Evolutionary conservation across 2,797 vertebrate genomes (phyloP).

Genomic region (Poliocrania exsul): DNA sequence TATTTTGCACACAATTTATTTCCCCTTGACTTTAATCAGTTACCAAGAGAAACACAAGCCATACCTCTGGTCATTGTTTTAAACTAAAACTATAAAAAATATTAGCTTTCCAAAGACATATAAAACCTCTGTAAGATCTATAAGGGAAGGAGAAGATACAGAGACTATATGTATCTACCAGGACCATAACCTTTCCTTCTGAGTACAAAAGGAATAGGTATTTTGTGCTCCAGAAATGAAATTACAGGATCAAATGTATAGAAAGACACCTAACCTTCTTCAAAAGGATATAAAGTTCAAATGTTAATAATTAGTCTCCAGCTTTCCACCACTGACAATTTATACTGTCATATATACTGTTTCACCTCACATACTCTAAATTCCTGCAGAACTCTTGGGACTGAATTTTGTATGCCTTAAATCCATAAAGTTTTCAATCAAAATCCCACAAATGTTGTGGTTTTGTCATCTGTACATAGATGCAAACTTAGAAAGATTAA

Average conservation of each 20-base stretch:
- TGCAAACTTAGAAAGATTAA: neutral
- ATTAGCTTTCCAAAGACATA: neutral
- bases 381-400: neutral
- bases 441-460: neutral
- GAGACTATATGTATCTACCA: neutral
- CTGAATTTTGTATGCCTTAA: neutral
- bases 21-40: neutral
- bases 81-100: neutral
- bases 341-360: neutral
- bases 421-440: neutral
- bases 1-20: neutral
- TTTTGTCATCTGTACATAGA: neutral
- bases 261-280: neutral
- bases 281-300: neutral
- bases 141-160: neutral
- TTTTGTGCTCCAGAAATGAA: neutral
- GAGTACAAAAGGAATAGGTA: neutral
- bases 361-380: neutral
- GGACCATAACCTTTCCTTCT: neutral
- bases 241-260: neutral
- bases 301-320: neutral
- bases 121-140: neutral
- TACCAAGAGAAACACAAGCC: neutral
- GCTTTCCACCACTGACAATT: neutral
- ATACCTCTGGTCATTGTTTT: neutral